These are phyloP conservation scores for Zaprionus camerounensis DNA, from an alignment of 1,140 invertebrate species.

Conservation along the genomic window DNA sequence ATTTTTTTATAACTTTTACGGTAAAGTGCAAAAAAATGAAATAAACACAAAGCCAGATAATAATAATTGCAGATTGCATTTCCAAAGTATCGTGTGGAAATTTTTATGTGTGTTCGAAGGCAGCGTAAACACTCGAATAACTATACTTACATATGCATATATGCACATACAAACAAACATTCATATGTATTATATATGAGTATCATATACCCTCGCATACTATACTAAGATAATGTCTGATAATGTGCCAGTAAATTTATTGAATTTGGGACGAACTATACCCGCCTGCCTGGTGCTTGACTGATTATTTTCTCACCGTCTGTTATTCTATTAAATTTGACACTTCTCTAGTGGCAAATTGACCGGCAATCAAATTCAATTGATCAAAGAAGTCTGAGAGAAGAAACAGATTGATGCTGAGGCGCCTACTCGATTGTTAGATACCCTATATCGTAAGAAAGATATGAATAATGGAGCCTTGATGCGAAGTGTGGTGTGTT, in stretches of 20 bases:
- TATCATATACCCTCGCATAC: background rate
- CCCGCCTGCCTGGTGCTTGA: constrained; percentile 25
- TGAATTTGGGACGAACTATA: constrained; percentile 33
- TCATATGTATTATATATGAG: too few relatives aligned
- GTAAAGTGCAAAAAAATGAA: background rate
- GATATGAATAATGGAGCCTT: too few relatives aligned
- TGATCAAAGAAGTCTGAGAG: constrained; percentile 42
- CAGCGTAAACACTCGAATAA: constrained; percentile 5
- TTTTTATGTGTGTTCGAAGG: constrained; percentile 24
- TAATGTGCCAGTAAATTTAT: constrained; percentile 34
- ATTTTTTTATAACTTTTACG: constrained; percentile 17
- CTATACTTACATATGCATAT: background rate
- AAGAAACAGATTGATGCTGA: background rate
- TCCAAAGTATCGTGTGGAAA: constrained; percentile 24
- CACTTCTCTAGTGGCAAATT: constrained; percentile 55
- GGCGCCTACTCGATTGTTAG: background rate
- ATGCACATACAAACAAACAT: too few relatives aligned
- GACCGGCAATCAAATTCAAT: constrained; percentile 70
- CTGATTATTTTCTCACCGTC: constrained; percentile 56
- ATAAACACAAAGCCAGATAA: constrained; percentile 18
- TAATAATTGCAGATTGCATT: constrained; percentile 30
- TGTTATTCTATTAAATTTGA: constrained; percentile 63
- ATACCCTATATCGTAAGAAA: background rate
- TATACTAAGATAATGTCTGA: constrained; percentile 6
- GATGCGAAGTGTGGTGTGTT: too few relatives aligned